phyloP scores from a whole-genome alignment of 2,797 vertebrate genomes.

The Acanthurus lineatus region DNA sequence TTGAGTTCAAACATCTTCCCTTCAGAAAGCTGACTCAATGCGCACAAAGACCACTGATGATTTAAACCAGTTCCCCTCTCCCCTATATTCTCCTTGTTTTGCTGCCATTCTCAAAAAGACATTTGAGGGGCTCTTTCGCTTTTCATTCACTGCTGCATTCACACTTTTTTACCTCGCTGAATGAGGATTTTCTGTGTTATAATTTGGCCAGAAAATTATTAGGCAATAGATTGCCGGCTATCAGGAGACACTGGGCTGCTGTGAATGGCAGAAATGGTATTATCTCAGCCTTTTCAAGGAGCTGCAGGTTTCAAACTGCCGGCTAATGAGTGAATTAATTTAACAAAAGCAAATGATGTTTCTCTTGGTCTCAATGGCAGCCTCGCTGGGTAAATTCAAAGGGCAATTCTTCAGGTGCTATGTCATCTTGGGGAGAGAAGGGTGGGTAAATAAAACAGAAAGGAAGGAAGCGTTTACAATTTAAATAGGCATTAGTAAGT shows the following conservation, averaged over 20 bases:
- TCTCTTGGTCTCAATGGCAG: constrained; percentile 60
- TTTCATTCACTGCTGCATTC: constrained; percentile 48
- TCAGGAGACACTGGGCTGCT: constrained; percentile 68
- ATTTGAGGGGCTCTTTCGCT: constrained; percentile 35
- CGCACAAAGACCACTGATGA: constrained; percentile 78
- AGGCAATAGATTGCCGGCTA: constrained; percentile 76
- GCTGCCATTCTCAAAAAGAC: constrained; percentile 59
- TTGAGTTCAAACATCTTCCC: constrained; percentile 60
- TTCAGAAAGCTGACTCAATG: constrained; percentile 68
- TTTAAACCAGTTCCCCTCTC: constrained; percentile 61
- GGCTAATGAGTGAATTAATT: constrained; percentile 85
- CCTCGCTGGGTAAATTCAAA: constrained; percentile 52
- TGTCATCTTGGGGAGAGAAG: constrained; percentile 57
- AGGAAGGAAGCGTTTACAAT: constrained; percentile 72
- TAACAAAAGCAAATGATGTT: constrained; percentile 80
- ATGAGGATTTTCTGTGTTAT: constrained; percentile 72
- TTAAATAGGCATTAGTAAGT: constrained; percentile 79
- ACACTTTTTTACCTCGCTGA: constrained; percentile 61
- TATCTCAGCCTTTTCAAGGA: constrained; percentile 74
- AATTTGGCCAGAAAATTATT: constrained; percentile 79
- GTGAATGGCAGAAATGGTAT: constrained; percentile 73
- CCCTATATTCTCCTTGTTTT: constrained; percentile 74
- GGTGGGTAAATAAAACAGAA: constrained; percentile 65
- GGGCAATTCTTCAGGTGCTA: constrained; percentile 76
- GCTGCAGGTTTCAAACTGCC: constrained; percentile 75